A percentile compares a stretch with the other conserved stretches of the same genome.
Conservation (phyloP, 2,888 invertebrate genomes). For the Melinaea marsaeus region DNA sequence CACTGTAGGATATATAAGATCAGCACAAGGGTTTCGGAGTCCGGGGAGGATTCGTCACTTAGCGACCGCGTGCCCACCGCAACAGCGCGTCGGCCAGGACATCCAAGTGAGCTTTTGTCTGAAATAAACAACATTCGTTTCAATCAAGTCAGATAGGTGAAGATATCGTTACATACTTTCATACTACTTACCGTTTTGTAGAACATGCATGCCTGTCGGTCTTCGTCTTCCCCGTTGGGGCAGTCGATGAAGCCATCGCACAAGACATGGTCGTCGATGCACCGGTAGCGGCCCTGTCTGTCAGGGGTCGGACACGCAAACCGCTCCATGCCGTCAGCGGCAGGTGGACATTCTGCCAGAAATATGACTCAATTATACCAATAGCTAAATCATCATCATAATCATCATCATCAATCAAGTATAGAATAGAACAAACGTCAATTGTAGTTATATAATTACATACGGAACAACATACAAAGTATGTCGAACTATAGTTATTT, state of each 20-base stretch:
- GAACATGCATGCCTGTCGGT: constrained; percentile 96
- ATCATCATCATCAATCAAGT: too few species aligned
- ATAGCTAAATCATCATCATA: too few species aligned
- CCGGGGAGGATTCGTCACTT: constrained; percentile 60
- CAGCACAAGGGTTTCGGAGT: constrained; percentile 48
- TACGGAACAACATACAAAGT: too few species aligned
- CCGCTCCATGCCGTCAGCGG: constrained; percentile 95
- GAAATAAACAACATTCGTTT: constrained; percentile 48
- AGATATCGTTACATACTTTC: too few species aligned
- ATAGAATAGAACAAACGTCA: too few species aligned
- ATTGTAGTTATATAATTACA: too few species aligned
- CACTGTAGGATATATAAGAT: constrained; percentile 49
- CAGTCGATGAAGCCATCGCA: constrained; percentile 97
- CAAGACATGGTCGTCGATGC: constrained; percentile 96
- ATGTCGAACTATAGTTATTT: constrained; percentile 3
- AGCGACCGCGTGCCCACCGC: constrained; percentile 96
- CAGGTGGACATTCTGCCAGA: constrained; percentile 92
- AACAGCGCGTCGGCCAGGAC: constrained; percentile 95
- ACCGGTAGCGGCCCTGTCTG: constrained; percentile 93
- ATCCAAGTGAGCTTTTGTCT: constrained; percentile 97
- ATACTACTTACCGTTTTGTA: constrained; percentile 96
- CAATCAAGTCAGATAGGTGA: too few species aligned
- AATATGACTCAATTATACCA: not conserved
- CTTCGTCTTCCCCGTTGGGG: constrained; percentile 94
- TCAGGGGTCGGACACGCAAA: constrained; percentile 96